phyloP scores from a whole-genome alignment of 2,888 invertebrate genomes.

The Tiliacea citrago region DNA sequence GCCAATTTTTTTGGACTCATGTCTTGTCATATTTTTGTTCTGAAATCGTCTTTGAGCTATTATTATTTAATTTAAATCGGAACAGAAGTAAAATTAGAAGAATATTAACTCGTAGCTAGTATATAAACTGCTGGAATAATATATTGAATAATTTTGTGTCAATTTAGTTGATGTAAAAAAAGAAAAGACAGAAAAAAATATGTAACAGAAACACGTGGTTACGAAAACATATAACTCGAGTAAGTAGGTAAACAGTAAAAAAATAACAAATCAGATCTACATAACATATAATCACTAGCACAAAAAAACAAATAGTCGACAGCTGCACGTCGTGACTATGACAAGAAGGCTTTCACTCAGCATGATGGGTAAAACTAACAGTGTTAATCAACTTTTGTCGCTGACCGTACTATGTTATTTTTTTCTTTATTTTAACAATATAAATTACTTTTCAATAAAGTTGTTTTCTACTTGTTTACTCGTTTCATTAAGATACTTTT shows the following conservation, averaged over 20 bases:
- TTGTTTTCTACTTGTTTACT: too few relatives aligned
- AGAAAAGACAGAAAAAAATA: too few relatives aligned
- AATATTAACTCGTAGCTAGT: neutral
- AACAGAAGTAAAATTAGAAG: neutral
- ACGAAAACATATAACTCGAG: too few relatives aligned
- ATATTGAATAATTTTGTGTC: neutral
- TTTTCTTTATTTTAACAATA: neutral
- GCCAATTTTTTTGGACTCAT: slow-evolving; percentile 12
- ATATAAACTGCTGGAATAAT: neutral
- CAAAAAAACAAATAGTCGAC: too few relatives aligned
- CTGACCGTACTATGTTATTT: neutral
- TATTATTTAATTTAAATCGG: neutral
- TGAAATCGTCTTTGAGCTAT: neutral
- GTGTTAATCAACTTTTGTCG: neutral
- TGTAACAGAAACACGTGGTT: too few relatives aligned
- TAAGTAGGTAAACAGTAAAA: too few relatives aligned
- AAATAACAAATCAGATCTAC: too few relatives aligned
- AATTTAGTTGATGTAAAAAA: too few relatives aligned
- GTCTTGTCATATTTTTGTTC: neutral
- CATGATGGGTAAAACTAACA: neutral
- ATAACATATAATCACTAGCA: too few relatives aligned
- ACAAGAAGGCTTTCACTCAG: too few relatives aligned
- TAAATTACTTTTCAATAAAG: neutral
- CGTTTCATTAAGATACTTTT: neutral
- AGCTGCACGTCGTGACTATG: too few relatives aligned